These are phyloP conservation scores for Sciaenops ocellatus DNA, from an alignment of 2,797 vertebrate species.

Conservation along the genomic window DNA sequence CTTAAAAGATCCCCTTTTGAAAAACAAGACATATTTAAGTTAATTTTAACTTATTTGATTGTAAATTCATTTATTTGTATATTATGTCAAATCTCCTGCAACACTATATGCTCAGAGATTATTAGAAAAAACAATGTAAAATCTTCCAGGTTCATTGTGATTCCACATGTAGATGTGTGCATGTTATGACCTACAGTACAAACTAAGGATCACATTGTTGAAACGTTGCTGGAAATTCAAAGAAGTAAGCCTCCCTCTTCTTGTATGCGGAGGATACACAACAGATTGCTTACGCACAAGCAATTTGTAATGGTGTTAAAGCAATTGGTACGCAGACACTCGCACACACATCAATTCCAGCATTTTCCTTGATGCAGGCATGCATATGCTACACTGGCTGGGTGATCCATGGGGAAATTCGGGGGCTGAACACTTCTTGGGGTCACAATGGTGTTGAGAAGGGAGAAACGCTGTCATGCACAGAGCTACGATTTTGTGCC, in stretches of 20 bases:
- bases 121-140: background rate
- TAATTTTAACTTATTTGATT: background rate
- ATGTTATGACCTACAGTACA: conserved; percentile 5
- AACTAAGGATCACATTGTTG: background rate
- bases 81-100: background rate
- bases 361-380: conserved; percentile 24
- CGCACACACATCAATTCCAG: conserved; percentile 49
- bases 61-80: background rate
- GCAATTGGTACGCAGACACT: conserved; percentile 24
- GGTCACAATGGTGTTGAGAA: conserved; percentile 57
- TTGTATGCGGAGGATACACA: conserved; percentile 36
- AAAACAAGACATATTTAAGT: background rate
- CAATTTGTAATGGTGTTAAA: conserved; percentile 51
- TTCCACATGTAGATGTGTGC: background rate
- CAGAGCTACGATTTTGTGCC: conserved; percentile 45
- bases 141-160: background rate
- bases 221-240: conserved; percentile 23
- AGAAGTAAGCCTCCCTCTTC: conserved; percentile 6
- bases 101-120: background rate
- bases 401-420: conserved; percentile 66
- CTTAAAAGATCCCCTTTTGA: too few relatives aligned
- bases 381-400: conserved; percentile 41
- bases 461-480: conserved; percentile 51
- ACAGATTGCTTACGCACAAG: conserved; percentile 36
- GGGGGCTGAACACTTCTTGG: conserved; percentile 46